Conservation (phyloP, 2,113 vertebrate species). For the Turnix velox region DNA sequence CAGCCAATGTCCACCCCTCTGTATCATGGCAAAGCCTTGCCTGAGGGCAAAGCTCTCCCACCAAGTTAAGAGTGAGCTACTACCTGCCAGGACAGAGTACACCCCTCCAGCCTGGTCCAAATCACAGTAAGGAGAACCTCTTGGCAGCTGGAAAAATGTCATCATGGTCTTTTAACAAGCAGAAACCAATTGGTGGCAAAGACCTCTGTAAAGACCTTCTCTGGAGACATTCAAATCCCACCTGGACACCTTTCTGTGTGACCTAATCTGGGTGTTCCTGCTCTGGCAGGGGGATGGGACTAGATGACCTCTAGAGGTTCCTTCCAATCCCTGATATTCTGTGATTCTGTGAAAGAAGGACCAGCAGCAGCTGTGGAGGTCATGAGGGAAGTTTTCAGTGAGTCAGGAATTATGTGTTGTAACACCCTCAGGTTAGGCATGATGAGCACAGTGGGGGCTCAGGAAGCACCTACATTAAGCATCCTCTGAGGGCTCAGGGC, state of each 20-base stretch:
- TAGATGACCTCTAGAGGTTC: too few relatives aligned
- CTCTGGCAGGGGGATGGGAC: too few relatives aligned
- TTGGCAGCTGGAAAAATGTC: background rate
- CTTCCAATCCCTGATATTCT: too few relatives aligned
- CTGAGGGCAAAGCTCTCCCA: background rate
- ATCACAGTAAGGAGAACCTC: background rate
- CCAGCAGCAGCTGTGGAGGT: background rate
- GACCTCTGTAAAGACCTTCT: too few relatives aligned
- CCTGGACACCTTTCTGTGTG: too few relatives aligned
- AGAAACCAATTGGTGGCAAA: background rate
- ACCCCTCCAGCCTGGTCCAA: background rate
- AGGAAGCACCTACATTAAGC: background rate
- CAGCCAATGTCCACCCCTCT: fast-evolving
- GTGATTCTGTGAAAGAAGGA: background rate
- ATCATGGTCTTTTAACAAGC: background rate
- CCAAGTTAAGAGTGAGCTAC: background rate
- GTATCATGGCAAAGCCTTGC: background rate
- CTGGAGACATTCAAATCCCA: too few relatives aligned
- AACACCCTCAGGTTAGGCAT: fast-evolving
- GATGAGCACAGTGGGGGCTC: fast-evolving
- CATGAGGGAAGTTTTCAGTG: background rate
- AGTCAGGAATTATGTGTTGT: background rate
- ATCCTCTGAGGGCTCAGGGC: background rate
- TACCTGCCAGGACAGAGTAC: background rate
- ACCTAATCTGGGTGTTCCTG: too few relatives aligned